Percentiles rank a stretch among this genome's conserved stretches.
These are phyloP conservation scores for Caenorhabditis becei DNA, from an alignment of 2,888 invertebrate species.

Conservation along the genomic window DNA sequence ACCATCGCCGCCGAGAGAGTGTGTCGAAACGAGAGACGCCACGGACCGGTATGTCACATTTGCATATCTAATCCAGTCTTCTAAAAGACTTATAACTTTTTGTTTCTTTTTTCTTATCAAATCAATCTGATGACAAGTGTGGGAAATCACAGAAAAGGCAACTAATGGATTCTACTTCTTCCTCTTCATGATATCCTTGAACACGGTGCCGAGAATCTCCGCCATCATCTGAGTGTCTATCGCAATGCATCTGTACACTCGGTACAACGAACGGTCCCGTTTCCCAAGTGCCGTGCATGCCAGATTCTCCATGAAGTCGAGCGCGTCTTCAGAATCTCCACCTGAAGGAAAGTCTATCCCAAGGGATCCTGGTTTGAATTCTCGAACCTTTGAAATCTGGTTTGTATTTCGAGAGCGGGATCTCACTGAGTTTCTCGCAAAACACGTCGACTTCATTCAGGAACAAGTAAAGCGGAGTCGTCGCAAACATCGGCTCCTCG, in stretches of 20 bases:
- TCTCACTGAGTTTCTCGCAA: constrained; percentile 68
- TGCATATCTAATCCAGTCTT: constrained; percentile 41
- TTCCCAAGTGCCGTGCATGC: constrained; percentile 43
- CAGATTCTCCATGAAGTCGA: constrained; percentile 68
- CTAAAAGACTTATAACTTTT: constrained; percentile 27
- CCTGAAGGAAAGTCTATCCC: constrained; percentile 61
- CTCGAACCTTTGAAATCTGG: constrained; percentile 69
- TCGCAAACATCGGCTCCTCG: constrained; percentile 68
- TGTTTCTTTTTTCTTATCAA: constrained; percentile 18
- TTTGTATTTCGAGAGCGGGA: constrained; percentile 68
- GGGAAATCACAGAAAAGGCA: constrained; percentile 8
- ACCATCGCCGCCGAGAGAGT: constrained; percentile 17
- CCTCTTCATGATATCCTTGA: constrained; percentile 67
- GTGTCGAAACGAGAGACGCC: constrained; percentile 4
- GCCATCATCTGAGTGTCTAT: constrained; percentile 70
- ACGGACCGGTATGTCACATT: constrained; percentile 38
- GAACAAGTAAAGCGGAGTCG: constrained; percentile 73
- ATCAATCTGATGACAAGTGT: constrained; percentile 38
- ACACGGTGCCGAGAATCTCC: constrained; percentile 62
- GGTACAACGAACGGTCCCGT: constrained; percentile 57
- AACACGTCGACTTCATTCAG: constrained; percentile 77
- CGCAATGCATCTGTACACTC: constrained; percentile 62
- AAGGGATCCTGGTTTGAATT: too few relatives aligned
- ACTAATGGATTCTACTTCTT: constrained; percentile 27
- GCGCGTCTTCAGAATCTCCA: constrained; percentile 69